Percentiles rank a stretch among this genome's conserved stretches.
Evolutionary conservation across 2,797 vertebrate species (phyloP).

Genomic region (Oryzias sinensis): DNA sequence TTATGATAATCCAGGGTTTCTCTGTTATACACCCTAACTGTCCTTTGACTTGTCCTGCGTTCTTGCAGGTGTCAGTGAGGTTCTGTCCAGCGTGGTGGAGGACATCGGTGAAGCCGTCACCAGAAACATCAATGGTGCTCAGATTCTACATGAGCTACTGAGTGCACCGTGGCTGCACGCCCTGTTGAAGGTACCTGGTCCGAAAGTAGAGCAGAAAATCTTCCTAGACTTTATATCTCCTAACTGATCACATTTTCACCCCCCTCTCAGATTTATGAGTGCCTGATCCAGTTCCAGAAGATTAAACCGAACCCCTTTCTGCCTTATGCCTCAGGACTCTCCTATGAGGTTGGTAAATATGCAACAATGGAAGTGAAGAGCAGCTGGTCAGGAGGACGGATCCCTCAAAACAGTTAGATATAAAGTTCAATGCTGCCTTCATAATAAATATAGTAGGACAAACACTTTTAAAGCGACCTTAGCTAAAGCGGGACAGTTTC

Average conservation of each 20-base stretch:
- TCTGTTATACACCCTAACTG: too few relatives aligned
- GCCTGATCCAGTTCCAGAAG: conserved; percentile 81
- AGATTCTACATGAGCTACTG: conserved; percentile 85
- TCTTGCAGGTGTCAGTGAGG: conserved; percentile 76
- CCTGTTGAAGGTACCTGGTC: conserved; percentile 82
- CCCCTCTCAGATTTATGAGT: conserved; percentile 83
- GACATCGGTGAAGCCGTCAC: conserved; percentile 80
- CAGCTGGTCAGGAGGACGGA: too few relatives aligned
- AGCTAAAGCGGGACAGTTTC: too few relatives aligned
- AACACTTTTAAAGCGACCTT: too few relatives aligned
- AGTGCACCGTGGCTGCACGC: conserved; percentile 84
- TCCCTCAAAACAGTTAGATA: too few relatives aligned
- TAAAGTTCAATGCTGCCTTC: too few relatives aligned
- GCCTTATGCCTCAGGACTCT: conserved; percentile 73
- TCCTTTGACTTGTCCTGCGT: not conserved
- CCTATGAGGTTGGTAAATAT: conserved; percentile 71
- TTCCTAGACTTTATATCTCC: not conserved
- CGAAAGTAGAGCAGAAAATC: not conserved
- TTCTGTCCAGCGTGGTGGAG: conserved; percentile 81
- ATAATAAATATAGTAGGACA: too few relatives aligned
- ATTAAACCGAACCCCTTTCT: conserved; percentile 72
- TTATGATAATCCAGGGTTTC: too few relatives aligned
- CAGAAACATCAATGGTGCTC: conserved; percentile 77
- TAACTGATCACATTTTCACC: conserved; percentile 1
- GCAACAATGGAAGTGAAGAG: not conserved